A percentile compares a stretch with the other conserved stretches of the same genome.
These are phyloP conservation scores for Muscidifurax raptorellus DNA, from an alignment of 1,140 invertebrate genomes.

Conservation along the genomic window DNA sequence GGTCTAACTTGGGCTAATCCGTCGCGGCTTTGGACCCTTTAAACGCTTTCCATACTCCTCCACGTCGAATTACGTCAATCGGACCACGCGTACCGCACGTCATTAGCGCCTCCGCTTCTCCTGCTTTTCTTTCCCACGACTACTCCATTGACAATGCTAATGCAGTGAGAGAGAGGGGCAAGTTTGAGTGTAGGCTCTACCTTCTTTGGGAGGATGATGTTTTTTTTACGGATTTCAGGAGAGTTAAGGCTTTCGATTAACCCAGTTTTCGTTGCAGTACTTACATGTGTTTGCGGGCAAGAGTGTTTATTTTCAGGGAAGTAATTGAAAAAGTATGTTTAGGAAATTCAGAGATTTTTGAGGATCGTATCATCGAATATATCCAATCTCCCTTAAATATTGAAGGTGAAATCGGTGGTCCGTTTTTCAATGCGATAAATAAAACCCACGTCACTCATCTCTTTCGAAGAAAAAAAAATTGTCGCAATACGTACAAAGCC, in stretches of 20 bases:
- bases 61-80: slow-evolving; percentile 24
- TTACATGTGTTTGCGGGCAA: no score
- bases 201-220: neutral
- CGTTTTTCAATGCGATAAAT: no score
- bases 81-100: neutral
- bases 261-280: neutral
- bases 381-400: no score
- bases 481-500: no score
- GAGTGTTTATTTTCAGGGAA: no score
- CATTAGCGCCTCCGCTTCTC: slow-evolving; percentile 24
- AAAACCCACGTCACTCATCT: no score
- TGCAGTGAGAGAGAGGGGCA: neutral
- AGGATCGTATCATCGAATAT: no score
- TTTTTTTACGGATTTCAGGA: neutral
- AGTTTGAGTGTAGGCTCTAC: neutral
- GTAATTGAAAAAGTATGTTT: no score
- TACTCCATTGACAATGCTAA: neutral
- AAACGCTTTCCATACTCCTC: neutral
- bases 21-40: neutral
- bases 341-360: no score
- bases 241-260: neutral
- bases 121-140: slow-evolving; percentile 8
- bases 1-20: slow-evolving; percentile 23
- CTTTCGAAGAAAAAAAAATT: no score
- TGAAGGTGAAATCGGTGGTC: no score